Evolutionary conservation across 2,888 invertebrate genomes (phyloP).

Genomic region (Erannis defoliaria): DNA sequence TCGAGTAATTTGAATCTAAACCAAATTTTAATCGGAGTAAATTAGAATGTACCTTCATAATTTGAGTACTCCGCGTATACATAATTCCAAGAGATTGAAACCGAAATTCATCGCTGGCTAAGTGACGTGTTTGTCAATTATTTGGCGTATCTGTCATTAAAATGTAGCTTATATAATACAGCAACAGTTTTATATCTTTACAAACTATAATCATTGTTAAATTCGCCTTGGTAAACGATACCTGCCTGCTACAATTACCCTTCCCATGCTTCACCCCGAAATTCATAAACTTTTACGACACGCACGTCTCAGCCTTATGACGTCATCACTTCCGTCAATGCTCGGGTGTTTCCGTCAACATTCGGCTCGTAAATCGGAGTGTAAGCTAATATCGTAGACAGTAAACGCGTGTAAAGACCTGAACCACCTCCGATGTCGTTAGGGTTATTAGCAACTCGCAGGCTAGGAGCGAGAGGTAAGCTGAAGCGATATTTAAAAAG

Average conservation of each 20-base stretch:
- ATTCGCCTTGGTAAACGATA: not conserved
- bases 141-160: no score
- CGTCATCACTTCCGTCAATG: slow-evolving; percentile 6
- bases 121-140: no score
- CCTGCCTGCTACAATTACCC: not conserved
- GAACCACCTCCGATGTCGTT: slow-evolving; percentile 18
- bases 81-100: no score
- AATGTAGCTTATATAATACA: no score
- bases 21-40: no score
- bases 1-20: no score
- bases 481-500: not conserved
- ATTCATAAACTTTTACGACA: slow-evolving; percentile 26
- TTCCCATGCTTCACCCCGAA: slow-evolving; percentile 4
- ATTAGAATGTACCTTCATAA: no score
- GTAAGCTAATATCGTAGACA: slow-evolving; percentile 11
- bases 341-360: slow-evolving; percentile 27
- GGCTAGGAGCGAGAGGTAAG: not conserved
- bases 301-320: slow-evolving; percentile 11
- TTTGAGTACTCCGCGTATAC: no score
- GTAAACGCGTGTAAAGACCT: slow-evolving; percentile 17
- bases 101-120: no score
- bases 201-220: no score
- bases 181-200: no score
- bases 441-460: slow-evolving; percentile 8
- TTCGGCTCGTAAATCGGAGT: slow-evolving; percentile 28